Evolutionary conservation across 2,113 vertebrate species (phyloP).

Genomic region (Candoia aspera): DNA sequence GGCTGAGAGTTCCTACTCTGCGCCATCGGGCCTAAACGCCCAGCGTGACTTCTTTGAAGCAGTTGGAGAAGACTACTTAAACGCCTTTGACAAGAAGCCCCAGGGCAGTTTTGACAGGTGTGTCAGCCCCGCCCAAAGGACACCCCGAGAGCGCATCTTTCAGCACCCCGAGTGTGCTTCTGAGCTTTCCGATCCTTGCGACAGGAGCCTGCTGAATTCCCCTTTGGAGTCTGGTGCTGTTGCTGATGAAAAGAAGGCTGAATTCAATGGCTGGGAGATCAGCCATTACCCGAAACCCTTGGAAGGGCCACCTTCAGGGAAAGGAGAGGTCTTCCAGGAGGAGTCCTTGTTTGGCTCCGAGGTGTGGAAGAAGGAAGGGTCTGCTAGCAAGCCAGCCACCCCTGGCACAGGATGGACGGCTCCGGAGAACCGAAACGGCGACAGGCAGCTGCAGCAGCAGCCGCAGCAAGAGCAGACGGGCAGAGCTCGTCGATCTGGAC

Average conservation of each 20-base stretch:
- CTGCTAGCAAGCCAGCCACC: conserved; percentile 70
- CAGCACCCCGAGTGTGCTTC: conserved; percentile 73
- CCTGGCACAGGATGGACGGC: conserved; percentile 84
- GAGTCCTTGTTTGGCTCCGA: conserved; percentile 74
- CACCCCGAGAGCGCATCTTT: conserved; percentile 75
- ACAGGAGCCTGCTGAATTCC: conserved; percentile 71
- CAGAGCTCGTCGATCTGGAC: conserved; percentile 87
- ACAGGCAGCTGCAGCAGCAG: conserved; percentile 71
- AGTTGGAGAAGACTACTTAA: conserved; percentile 79
- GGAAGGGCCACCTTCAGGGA: conserved; percentile 63
- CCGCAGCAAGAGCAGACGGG: conserved; percentile 78
- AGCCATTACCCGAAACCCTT: conserved; percentile 74
- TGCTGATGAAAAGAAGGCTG: conserved; percentile 79
- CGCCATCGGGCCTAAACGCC: conserved; percentile 62
- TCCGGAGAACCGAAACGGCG: conserved; percentile 69
- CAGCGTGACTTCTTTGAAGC: conserved; percentile 88
- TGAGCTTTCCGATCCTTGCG: conserved; percentile 68
- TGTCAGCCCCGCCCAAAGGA: conserved; percentile 70
- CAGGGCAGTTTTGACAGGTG: conserved; percentile 74
- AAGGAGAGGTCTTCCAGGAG: conserved; percentile 73
- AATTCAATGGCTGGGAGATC: conserved; percentile 76
- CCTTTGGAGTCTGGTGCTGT: conserved; percentile 78
- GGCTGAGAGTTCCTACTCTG: conserved; percentile 78
- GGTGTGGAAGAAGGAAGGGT: conserved; percentile 85
- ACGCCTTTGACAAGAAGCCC: conserved; percentile 78